These are phyloP conservation scores for Spisula subtruncata DNA, from an alignment of 2,888 invertebrate species.

Conservation along the genomic window DNA sequence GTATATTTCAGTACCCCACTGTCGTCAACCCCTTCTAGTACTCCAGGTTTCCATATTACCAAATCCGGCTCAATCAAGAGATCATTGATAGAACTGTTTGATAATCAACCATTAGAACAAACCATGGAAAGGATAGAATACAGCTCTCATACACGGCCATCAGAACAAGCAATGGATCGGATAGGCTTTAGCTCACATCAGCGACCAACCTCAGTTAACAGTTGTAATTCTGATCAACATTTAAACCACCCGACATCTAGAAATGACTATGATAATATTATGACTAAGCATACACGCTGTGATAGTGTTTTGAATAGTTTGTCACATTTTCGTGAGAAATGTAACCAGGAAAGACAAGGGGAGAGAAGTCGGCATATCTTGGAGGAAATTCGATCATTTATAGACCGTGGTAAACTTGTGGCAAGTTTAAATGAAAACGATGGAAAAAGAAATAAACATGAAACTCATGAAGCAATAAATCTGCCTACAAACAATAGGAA, in stretches of 20 bases:
- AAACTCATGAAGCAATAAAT: neutral
- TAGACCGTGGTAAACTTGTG: slow-evolving; percentile 10
- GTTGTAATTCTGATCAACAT: neutral
- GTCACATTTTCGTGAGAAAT: neutral
- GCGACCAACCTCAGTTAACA: neutral
- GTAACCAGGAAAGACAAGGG: neutral
- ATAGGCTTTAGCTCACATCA: neutral
- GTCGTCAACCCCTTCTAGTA: slow-evolving; percentile 67
- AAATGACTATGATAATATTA: neutral
- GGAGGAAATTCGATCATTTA: slow-evolving; percentile 34
- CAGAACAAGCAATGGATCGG: neutral
- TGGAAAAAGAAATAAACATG: neutral
- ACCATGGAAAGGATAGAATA: neutral
- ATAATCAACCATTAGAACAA: neutral
- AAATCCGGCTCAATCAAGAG: slow-evolving; percentile 68
- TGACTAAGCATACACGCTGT: slow-evolving; percentile 7
- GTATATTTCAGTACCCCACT: slow-evolving; percentile 70
- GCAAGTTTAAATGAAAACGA: neutral
- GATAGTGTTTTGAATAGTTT: slow-evolving; percentile 11
- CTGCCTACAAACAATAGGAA: neutral
- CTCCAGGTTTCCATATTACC: slow-evolving; percentile 48
- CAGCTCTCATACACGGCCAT: neutral
- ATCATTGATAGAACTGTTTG: slow-evolving; percentile 65
- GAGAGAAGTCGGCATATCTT: neutral
- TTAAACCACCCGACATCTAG: neutral